Base-by-base conservation (phyloP, 1,140 invertebrate genomes). In the Ceratitis capitata region DNA sequence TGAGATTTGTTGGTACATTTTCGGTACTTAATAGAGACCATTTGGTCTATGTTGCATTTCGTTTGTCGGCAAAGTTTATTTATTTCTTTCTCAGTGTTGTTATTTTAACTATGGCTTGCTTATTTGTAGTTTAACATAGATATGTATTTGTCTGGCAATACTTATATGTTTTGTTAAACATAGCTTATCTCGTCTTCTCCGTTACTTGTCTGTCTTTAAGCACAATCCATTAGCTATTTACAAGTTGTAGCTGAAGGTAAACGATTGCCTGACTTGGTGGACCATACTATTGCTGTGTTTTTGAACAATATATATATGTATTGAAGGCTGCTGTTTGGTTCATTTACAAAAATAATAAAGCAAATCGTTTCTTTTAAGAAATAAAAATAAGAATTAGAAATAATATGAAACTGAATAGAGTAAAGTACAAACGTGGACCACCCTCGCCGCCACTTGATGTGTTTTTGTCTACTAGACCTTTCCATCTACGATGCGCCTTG, bases 31-130 rank as follows among this genome's bases (percentile, higher is more conserved):
- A 78, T 78, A 39, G 23, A 78, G 45, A 42, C 69, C 69, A 78
- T 78, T 45, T 78, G 69, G 39, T n/a, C 9, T 78, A 45, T 78
- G 69, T 78, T 78, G 69, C 69, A 3, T 45, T 78, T 78, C 69
- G n/a, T 45, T 78, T 78, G 69, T 78, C 69, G 69, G 69, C 26
- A 45, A 78, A 45, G 12, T 78, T 78, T 47, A 78, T 19, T 78
- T 78, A 32, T 69, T 7, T 56, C 51, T 78, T 47, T 39, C 39
- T n/a, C 42, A 3, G 23, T 78, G 19, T 78, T 78, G 35, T 78
- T 78, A 47, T 78, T 78, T 26, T 26, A 78, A 78, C 69, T 45
- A 78, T 45, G 9, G 39, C 42, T 45, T 78, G 69, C 69, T 78
- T 78, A 78, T 10, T 78, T 78, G n/a, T n/a, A n/a, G n/a, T n/a